Conservation (phyloP, 2,797 vertebrate genomes). For the Podarcis lilfordi region DNA sequence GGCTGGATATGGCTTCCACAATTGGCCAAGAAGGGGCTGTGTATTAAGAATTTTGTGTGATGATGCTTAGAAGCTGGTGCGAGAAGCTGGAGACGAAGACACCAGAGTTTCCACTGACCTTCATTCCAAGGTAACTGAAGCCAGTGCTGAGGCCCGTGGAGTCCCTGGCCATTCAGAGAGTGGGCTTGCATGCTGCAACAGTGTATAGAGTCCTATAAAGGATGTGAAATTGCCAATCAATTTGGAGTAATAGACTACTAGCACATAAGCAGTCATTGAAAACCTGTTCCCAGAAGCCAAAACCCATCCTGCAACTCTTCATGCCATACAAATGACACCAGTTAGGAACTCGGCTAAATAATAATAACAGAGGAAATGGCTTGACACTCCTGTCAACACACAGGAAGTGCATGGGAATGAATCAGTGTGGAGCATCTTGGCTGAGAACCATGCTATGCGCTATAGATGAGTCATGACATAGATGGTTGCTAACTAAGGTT, state of each 20-base stretch:
- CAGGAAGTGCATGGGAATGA: not conserved
- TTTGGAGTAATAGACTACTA: too few species aligned
- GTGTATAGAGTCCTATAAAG: not conserved
- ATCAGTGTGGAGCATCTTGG: not conserved
- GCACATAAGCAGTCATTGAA: not conserved
- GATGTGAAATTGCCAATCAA: not conserved
- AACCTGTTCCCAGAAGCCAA: not conserved
- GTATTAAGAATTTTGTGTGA: too few species aligned
- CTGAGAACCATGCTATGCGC: not conserved
- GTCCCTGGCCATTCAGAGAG: not conserved
- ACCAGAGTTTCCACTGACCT: too few species aligned
- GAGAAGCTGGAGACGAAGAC: too few species aligned
- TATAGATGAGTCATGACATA: not conserved
- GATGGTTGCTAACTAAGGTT: not conserved
- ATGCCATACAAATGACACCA: not conserved
- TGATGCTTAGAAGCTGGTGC: too few species aligned
- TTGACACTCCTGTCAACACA: not conserved
- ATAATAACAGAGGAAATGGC: slow-evolving; percentile 10
- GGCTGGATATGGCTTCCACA: too few species aligned
- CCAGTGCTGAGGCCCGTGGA: too few species aligned
- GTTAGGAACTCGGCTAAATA: not conserved
- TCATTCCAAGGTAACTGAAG: too few species aligned
- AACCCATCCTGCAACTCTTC: slow-evolving; percentile 37
- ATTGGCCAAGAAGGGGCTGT: too few species aligned
- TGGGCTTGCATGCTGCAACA: not conserved